A percentile compares a stretch with the other conserved stretches of the same genome.
Evolutionary conservation across 2,888 invertebrate genomes (phyloP).

Genomic region (Metalampra italica): DNA sequence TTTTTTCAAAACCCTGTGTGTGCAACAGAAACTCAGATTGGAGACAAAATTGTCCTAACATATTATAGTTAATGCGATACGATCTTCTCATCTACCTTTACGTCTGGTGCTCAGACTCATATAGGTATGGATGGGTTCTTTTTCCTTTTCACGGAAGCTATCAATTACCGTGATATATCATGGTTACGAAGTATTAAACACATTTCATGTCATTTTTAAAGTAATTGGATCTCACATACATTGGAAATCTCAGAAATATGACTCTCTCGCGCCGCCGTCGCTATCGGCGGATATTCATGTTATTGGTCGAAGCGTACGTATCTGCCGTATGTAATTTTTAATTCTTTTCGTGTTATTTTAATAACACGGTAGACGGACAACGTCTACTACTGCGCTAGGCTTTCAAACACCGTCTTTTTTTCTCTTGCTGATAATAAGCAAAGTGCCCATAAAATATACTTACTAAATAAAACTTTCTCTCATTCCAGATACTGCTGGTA

Average conservation of each 20-base stretch:
- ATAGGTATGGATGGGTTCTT: slow-evolving; percentile 56
- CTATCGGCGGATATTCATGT: slow-evolving; percentile 1
- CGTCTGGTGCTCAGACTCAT: slow-evolving; percentile 41
- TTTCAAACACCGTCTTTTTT: too few relatives aligned
- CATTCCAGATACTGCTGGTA: slow-evolving; percentile 64
- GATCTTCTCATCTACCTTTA: slow-evolving; percentile 16
- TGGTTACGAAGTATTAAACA: slow-evolving; percentile 36
- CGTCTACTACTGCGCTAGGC: too few relatives aligned
- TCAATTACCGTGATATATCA: slow-evolving; percentile 37
- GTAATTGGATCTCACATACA: slow-evolving; percentile 2
- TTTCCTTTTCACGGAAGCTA: slow-evolving; percentile 37
- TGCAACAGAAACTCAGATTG: too few relatives aligned
- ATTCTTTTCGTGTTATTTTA: too few relatives aligned
- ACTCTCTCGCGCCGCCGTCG: neutral
- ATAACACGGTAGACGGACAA: too few relatives aligned
- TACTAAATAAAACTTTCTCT: slow-evolving; percentile 9
- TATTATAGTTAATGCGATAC: neutral
- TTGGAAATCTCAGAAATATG: neutral
- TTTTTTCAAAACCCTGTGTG: too few relatives aligned
- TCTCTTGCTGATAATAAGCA: too few relatives aligned
- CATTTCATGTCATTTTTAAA: slow-evolving; percentile 14
- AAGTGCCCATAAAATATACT: too few relatives aligned
- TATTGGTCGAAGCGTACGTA: too few relatives aligned
- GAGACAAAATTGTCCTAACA: neutral
- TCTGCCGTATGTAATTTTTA: too few relatives aligned